Base-by-base conservation (phyloP, 1,140 invertebrate species). In the Bombus soroeensis region DNA sequence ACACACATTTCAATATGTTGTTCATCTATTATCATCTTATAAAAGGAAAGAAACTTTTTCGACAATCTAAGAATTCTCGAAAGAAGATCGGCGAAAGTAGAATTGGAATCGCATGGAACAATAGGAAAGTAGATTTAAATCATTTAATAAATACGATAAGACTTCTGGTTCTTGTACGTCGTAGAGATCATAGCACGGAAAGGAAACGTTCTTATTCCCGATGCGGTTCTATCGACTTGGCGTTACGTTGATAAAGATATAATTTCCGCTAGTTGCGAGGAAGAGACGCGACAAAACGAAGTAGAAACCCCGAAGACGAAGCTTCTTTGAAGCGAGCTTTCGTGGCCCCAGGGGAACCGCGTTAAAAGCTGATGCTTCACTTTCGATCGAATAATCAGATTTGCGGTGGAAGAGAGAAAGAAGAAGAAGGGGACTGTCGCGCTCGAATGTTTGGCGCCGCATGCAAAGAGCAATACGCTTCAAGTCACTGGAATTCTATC, bases 301-400 rank as follows among this genome's bases (percentile, higher is more conserved):
- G 28, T 1, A 64, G n/a, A 78, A 22, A 25, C 9, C 8, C 10
- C 57, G 10, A 41, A 74, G 37, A 39, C 37, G 15, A 18, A 28
- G 37, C 37, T 25, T 62, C n/a, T 62, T 77, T 41, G 57, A 41
- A 9, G 9, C 57, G 12, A 41, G 28, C 15, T 77, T 77, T 12
- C 13, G 39, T 34, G 34, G 8, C 28, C 15, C 18, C 4, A 18
- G 34, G 73, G 32, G n/a, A 15, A 15, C 25, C 32, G 18, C 22
- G 47, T 57, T 76, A 59, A 76, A 47, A 72, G 18, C 47, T n/a
- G 57, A 77, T 39, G 15, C 37, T 39, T 59, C 37, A 22, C 37
- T 78, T 62, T 78, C 37, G 5, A 78, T 64, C 37, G 39, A 64
- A 78, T 41, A 78, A 78, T 57, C 37, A 78, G 57, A 10, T 77